A percentile compares a stretch with the other conserved stretches of the same genome.
phyloP scores from a whole-genome alignment of 2,797 vertebrate species.

The Capromys pilorides region DNA sequence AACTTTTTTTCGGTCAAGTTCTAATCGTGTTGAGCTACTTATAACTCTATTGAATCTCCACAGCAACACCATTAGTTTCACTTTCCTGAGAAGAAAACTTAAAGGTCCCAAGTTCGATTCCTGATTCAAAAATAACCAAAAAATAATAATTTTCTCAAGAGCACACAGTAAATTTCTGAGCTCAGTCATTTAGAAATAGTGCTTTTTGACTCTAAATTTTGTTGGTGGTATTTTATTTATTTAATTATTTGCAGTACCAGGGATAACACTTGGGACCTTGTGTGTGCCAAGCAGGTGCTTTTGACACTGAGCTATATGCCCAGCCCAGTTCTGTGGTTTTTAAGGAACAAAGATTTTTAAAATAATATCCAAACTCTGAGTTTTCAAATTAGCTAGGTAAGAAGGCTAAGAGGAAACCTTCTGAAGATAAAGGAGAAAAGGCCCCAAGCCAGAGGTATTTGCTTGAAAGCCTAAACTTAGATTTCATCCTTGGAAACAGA shows the following conservation, averaged over 20 bases:
- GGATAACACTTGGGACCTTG: no score
- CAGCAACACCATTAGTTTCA: background rate
- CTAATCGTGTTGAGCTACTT: background rate
- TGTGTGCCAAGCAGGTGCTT: no score
- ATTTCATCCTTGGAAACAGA: background rate
- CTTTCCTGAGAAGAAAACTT: background rate
- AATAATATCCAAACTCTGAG: background rate
- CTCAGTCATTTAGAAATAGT: background rate
- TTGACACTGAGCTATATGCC: no score
- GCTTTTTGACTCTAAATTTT: background rate
- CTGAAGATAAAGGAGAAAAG: background rate
- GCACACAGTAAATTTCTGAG: background rate
- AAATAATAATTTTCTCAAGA: background rate
- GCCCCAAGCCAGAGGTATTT: background rate
- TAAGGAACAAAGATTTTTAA: background rate
- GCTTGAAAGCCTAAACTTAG: background rate
- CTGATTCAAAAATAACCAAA: no score
- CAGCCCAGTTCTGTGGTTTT: background rate
- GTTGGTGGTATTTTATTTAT: no score
- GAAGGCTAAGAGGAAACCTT: background rate
- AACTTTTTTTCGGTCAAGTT: background rate
- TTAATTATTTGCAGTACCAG: no score
- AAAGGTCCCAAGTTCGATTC: no score
- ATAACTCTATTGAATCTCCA: slow-evolving; percentile 21
- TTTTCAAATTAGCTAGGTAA: background rate